Conservation (phyloP, 2,113 vertebrate species). For the Ptyas mucosa region DNA sequence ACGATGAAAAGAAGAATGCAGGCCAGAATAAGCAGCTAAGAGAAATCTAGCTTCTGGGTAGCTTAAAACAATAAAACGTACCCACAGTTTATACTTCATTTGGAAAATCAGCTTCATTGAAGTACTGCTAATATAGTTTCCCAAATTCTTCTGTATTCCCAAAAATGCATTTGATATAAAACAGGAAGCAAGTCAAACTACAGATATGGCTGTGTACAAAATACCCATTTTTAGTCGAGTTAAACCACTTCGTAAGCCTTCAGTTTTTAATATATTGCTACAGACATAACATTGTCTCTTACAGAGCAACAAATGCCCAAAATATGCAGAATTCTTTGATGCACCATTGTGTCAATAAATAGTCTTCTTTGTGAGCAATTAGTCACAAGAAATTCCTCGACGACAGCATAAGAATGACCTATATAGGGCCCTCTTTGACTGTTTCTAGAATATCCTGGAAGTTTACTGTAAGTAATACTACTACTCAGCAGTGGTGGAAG, state of each 20-base stretch:
- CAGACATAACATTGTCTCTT: not conserved
- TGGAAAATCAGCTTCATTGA: constrained; percentile 25
- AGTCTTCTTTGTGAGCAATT: not conserved
- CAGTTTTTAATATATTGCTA: not conserved
- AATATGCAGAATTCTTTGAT: not conserved
- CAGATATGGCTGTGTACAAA: constrained; percentile 25
- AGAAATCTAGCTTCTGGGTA: not conserved
- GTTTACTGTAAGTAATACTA: too few species aligned
- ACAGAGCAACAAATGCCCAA: not conserved
- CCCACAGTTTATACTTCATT: constrained; percentile 17
- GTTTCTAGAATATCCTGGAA: not conserved
- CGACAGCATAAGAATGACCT: constrained; percentile 22
- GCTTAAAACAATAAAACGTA: not conserved
- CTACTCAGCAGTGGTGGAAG: not conserved
- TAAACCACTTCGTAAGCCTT: not conserved
- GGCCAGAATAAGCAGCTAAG: not conserved
- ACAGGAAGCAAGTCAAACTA: constrained; percentile 20
- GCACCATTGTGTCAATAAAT: not conserved
- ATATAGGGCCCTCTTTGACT: constrained; percentile 9
- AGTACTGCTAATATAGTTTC: not conserved
- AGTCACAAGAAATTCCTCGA: not conserved
- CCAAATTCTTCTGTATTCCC: not conserved
- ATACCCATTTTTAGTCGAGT: not conserved
- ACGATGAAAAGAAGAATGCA: not conserved
- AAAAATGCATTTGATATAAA: not conserved